phyloP scores from a whole-genome alignment of 2,888 invertebrate species.

The Melieria omissa region DNA sequence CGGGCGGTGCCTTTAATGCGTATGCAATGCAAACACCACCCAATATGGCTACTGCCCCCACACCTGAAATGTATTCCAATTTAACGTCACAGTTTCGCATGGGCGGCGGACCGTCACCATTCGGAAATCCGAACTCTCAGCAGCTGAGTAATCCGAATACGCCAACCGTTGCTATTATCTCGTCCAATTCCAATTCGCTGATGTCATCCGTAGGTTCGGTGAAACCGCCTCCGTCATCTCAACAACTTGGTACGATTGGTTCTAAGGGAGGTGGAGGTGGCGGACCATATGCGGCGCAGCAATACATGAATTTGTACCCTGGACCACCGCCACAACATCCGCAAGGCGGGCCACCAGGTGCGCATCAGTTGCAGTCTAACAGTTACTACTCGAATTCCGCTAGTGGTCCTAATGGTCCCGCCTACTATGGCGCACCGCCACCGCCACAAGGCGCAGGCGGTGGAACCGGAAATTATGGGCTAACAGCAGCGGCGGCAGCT shows the following conservation, averaged over 20 bases:
- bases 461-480: conserved; percentile 63
- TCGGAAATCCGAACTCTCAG: conserved; percentile 73
- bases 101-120: conserved; percentile 72
- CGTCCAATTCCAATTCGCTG: conserved; percentile 86
- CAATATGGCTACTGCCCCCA: conserved; percentile 69
- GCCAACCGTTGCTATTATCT: conserved; percentile 77
- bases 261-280: conserved; percentile 61
- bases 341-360: conserved; percentile 60
- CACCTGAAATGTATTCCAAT: conserved; percentile 79
- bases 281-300: conserved; percentile 58
- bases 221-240: conserved; percentile 80
- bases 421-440: conserved; percentile 62
- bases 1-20: conserved; percentile 73
- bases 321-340: conserved; percentile 63
- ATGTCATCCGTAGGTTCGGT: conserved; percentile 90
- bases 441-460: conserved; percentile 60
- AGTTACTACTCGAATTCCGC: conserved; percentile 67
- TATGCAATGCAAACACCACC: conserved; percentile 73
- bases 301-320: conserved; percentile 66
- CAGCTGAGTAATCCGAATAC: conserved; percentile 85
- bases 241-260: conserved; percentile 87
- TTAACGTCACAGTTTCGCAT: conserved; percentile 73
- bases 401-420: conserved; percentile 63
- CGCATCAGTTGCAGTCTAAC: conserved; percentile 65
- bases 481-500: conserved; percentile 60